These are phyloP conservation scores for Thera britannica DNA, from an alignment of 2,888 invertebrate genomes.

Conservation along the genomic window DNA sequence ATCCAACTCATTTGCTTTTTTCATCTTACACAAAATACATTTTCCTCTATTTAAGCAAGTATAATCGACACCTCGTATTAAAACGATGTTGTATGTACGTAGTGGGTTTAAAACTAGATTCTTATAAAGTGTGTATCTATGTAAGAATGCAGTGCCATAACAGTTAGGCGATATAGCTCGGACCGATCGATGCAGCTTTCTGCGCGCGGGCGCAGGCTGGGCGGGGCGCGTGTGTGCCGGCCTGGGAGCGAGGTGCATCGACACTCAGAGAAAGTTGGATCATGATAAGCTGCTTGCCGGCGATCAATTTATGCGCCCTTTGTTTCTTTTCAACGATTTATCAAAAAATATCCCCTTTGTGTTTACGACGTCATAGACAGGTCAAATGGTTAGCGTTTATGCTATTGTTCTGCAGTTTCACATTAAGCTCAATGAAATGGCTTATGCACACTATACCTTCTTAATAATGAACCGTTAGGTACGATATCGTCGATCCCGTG, in stretches of 20 bases:
- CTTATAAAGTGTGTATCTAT: conserved; percentile 21
- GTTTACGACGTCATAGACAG: conserved; percentile 54
- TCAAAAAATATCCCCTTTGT: conserved; percentile 71
- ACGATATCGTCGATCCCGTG: conserved; percentile 26
- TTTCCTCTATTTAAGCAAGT: background rate
- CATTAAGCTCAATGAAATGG: conserved; percentile 30
- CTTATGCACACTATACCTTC: conserved; percentile 2
- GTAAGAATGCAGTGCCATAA: conserved; percentile 39
- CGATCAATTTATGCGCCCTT: conserved; percentile 82
- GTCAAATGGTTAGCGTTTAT: conserved; percentile 54
- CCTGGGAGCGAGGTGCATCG: conserved; percentile 49
- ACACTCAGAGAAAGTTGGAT: conserved; percentile 79
- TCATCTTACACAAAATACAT: background rate
- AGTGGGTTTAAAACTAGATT: conserved; percentile 14
- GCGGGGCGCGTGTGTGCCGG: conserved; percentile 49
- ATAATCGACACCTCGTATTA: background rate
- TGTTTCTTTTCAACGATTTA: conserved; percentile 81
- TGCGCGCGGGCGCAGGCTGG: conserved; percentile 26
- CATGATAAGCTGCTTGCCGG: conserved; percentile 73
- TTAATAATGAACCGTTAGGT: conserved; percentile 23
- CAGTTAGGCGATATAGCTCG: conserved; percentile 38
- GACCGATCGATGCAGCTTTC: conserved; percentile 38
- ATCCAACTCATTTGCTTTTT: too few relatives aligned
- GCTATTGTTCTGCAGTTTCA: conserved; percentile 36
- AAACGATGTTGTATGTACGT: background rate